Evolutionary conservation across 2,797 vertebrate species (phyloP).

Genomic region (Capromys pilorides): DNA sequence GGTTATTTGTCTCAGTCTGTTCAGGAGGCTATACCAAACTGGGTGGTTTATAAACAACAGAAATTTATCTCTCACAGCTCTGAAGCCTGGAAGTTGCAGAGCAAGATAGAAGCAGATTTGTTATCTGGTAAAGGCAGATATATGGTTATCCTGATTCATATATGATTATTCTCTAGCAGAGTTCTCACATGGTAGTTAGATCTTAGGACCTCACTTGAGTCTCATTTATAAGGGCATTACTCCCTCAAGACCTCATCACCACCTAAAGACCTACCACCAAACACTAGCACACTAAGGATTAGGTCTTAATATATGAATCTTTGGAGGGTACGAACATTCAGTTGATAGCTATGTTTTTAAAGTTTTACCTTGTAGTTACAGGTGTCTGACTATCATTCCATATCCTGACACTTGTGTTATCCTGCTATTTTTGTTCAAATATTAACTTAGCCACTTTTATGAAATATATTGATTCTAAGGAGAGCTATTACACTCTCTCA

Average conservation of each 20-base stretch:
- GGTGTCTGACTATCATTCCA: not conserved
- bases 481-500: not conserved
- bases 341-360: not conserved
- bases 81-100: not conserved
- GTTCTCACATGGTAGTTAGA: not conserved
- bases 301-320: not conserved
- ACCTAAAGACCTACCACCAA: not conserved
- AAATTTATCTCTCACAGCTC: not conserved
- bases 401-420: not conserved
- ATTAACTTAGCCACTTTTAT: not conserved
- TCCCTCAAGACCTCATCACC: not conserved
- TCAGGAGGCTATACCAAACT: not conserved
- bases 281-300: not conserved
- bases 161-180: not conserved
- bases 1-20: slow-evolving; percentile 14
- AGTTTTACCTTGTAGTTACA: not conserved
- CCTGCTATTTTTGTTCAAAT: not conserved
- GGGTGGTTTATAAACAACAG: not conserved
- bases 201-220: not conserved
- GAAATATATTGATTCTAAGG: not conserved
- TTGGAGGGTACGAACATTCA: not conserved
- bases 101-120: not conserved
- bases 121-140: not conserved
- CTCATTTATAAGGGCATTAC: not conserved
- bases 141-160: not conserved